Percentiles rank a stretch among this genome's conserved stretches.
Conservation (phyloP, 2,888 invertebrate genomes). For the Eupeodes latifasciatus region DNA sequence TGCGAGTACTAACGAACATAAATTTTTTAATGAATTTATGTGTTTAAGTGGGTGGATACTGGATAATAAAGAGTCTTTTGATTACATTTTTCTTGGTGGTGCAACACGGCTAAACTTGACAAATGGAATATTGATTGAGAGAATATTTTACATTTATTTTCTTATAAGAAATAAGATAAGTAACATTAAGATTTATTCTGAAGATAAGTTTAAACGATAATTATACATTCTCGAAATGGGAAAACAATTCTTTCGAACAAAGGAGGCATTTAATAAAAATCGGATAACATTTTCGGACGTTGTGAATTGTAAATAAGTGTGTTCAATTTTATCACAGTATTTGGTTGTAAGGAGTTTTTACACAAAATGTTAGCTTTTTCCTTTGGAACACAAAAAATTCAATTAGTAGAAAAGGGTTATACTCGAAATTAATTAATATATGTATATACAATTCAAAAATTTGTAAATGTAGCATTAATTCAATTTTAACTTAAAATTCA, state of each 20-base stretch:
- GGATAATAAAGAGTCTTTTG: not conserved
- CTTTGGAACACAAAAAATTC: too few species aligned
- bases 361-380: too few species aligned
- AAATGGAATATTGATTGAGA: not conserved
- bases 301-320: too few species aligned
- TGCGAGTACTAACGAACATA: not conserved
- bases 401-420: too few species aligned
- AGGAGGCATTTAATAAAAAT: not conserved
- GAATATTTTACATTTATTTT: not conserved
- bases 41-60: conserved; percentile 29
- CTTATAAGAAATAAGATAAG: not conserved
- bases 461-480: too few species aligned
- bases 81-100: not conserved
- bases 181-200: not conserved
- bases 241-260: not conserved
- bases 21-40: conserved; percentile 20
- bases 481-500: too few species aligned
- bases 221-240: not conserved
- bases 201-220: not conserved
- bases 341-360: too few species aligned
- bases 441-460: too few species aligned
- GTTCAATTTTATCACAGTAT: too few species aligned
- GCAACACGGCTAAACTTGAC: not conserved
- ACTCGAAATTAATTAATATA: too few species aligned
- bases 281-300: too few species aligned